These are phyloP conservation scores for Cybosia mesomella DNA, from an alignment of 2,888 invertebrate genomes.

Conservation along the genomic window DNA sequence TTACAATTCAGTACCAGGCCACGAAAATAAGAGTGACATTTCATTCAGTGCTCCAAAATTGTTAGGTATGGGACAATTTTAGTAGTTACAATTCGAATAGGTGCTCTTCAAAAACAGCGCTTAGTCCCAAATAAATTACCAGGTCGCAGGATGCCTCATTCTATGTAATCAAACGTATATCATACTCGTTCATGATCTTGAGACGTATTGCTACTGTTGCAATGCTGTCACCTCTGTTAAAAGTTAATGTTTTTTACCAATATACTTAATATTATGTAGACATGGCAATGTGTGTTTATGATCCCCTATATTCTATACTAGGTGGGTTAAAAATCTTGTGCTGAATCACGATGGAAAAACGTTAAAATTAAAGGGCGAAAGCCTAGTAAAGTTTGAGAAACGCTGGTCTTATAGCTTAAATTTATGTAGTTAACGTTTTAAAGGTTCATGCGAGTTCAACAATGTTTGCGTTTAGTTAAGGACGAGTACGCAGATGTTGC, in stretches of 20 bases:
- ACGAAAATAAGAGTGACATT: neutral
- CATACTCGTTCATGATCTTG: neutral
- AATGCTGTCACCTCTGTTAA: neutral
- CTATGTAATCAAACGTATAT: too few species aligned
- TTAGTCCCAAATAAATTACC: too few species aligned
- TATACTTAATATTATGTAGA: neutral
- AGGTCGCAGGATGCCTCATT: too few species aligned
- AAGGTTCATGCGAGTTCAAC: constrained; percentile 1
- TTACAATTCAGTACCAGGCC: too few species aligned
- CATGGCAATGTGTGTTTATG: neutral
- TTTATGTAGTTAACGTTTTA: neutral
- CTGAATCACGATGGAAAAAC: neutral
- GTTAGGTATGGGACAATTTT: too few species aligned
- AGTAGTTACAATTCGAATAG: too few species aligned
- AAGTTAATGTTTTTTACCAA: neutral
- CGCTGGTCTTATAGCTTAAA: neutral
- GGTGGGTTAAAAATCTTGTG: neutral
- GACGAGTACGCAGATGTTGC: neutral
- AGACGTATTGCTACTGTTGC: neutral
- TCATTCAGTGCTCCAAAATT: too few species aligned
- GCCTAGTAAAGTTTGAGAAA: neutral
- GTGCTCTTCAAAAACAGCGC: too few species aligned
- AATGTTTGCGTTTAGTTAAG: neutral
- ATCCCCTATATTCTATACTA: too few species aligned
- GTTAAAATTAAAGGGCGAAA: neutral